Conservation (phyloP, 2,113 vertebrate genomes). For the Dasyprocta punctata region DNA sequence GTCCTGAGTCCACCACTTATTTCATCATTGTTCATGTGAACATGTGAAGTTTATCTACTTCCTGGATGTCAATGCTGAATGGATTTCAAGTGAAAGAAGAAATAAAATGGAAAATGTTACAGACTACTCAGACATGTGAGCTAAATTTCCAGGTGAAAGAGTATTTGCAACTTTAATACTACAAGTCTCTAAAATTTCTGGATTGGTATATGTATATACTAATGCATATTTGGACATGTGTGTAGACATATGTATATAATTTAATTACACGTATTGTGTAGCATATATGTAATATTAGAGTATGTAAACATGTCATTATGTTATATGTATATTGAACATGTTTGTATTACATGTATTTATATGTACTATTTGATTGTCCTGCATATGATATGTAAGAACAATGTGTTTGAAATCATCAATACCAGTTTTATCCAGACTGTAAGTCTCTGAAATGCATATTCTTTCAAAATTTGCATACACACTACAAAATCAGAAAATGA, state of each 20-base stretch:
- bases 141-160: neutral
- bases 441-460: neutral
- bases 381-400: neutral
- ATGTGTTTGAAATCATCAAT: neutral
- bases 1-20: neutral
- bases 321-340: neutral
- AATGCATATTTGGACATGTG: neutral
- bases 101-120: neutral
- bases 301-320: neutral
- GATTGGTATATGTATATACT: neutral
- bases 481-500: neutral
- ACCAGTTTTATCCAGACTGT: neutral
- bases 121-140: neutral
- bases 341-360: neutral
- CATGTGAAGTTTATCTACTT: neutral
- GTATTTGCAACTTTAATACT: neutral
- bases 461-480: neutral
- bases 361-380: neutral
- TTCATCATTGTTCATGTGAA: conserved; percentile 10
- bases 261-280: neutral
- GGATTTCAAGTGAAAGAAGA: neutral
- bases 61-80: neutral
- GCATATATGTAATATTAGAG: neutral
- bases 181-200: neutral
- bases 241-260: neutral